These are phyloP conservation scores for Lithobates sylvaticus DNA, from an alignment of 2,797 vertebrate genomes.

Conservation along the genomic window DNA sequence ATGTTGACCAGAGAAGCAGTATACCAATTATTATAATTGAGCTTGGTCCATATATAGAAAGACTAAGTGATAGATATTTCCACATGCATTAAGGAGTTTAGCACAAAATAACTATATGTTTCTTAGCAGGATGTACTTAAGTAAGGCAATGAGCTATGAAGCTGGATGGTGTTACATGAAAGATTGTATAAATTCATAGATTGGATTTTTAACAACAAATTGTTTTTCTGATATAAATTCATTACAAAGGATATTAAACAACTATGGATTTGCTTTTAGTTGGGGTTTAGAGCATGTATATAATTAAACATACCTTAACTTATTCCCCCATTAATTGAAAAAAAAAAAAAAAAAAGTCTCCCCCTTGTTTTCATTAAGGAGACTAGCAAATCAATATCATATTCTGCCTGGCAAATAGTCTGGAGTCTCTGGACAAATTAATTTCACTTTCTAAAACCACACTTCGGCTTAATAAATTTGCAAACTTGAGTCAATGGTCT, in stretches of 20 bases:
- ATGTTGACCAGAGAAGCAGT: background rate
- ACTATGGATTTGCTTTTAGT: too few relatives aligned
- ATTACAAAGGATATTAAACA: background rate
- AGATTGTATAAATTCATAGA: background rate
- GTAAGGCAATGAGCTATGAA: conserved; percentile 1
- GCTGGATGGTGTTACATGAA: background rate
- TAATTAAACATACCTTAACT: too few relatives aligned
- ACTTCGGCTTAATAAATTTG: too few relatives aligned
- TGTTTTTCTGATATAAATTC: background rate
- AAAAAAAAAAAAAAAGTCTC: background rate
- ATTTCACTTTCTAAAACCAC: too few relatives aligned
- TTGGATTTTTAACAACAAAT: background rate
- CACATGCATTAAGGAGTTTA: conserved; percentile 17
- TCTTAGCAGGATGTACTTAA: background rate
- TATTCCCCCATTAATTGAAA: background rate
- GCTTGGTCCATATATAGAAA: conserved; percentile 1
- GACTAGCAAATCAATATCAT: background rate
- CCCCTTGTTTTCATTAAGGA: background rate
- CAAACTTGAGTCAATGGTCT: too few relatives aligned
- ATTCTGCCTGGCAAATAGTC: background rate
- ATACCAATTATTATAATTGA: conserved; percentile 27
- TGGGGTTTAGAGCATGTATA: too few relatives aligned
- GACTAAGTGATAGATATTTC: conserved; percentile 6
- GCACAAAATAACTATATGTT: background rate
- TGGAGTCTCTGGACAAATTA: too few relatives aligned